phyloP scores from a whole-genome alignment of 2,797 vertebrate species.

The Botia almorhae region DNA sequence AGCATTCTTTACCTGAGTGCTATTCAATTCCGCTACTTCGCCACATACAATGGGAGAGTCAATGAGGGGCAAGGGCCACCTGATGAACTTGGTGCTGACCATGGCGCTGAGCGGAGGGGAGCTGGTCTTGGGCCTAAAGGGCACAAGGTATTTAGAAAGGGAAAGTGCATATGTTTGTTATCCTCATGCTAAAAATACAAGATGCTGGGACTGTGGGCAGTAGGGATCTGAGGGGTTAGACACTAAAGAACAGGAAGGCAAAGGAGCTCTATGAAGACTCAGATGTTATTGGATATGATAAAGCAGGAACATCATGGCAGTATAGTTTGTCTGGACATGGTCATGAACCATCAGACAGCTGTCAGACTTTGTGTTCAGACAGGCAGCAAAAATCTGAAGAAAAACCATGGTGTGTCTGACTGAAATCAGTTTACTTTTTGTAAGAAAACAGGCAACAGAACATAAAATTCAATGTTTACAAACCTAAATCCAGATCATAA shows the following conservation, averaged over 20 bases:
- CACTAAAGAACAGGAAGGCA: constrained; percentile 1
- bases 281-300: constrained; percentile 39
- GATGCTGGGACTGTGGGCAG: constrained; percentile 28
- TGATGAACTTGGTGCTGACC: constrained; percentile 50
- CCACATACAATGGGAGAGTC: constrained; percentile 46
- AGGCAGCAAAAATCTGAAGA: not conserved
- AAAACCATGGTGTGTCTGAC: not conserved
- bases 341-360: constrained; percentile 7
- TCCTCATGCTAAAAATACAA: constrained; percentile 12
- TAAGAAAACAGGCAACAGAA: too few relatives aligned
- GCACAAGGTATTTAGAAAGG: constrained; percentile 28
- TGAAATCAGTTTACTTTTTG: too few relatives aligned
- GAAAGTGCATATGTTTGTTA: constrained; percentile 21
- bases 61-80: constrained; percentile 44
- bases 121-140: constrained; percentile 23
- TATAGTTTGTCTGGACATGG: not conserved
- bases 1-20: constrained; percentile 50
- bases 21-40: constrained; percentile 39
- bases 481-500: too few relatives aligned
- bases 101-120: constrained; percentile 43
- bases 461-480: too few relatives aligned
- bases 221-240: constrained; percentile 27
- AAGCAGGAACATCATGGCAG: constrained; percentile 29
- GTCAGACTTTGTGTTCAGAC: not conserved
- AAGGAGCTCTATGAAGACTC: constrained; percentile 2